Conservation (phyloP, 2,113 vertebrate species). For the Melanerpes formicivorus region DNA sequence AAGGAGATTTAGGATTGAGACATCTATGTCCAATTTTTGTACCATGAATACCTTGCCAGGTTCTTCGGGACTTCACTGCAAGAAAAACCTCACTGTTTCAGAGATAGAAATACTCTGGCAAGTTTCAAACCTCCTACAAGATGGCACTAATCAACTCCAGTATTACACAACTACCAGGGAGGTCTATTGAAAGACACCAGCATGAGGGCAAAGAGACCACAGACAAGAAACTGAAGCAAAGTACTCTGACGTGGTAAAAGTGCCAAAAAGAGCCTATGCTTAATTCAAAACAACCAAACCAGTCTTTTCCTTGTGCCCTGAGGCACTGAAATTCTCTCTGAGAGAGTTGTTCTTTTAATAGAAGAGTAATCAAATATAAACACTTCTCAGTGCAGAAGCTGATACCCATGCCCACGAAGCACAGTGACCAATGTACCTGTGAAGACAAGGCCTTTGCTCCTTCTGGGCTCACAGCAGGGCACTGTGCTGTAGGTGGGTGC, state of each 20-base stretch:
- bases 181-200: neutral
- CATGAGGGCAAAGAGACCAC: rapidly evolving
- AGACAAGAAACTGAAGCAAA: neutral
- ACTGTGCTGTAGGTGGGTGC: neutral
- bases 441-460: neutral
- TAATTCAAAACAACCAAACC: neutral
- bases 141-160: neutral
- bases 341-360: neutral
- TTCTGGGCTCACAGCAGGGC: neutral
- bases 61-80: neutral
- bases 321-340: neutral
- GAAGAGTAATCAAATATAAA: neutral
- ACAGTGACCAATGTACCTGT: rapidly evolving
- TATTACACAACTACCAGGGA: neutral
- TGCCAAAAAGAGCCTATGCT: neutral
- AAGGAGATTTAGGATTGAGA: neutral
- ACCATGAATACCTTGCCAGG: neutral
- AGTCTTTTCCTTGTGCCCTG: neutral
- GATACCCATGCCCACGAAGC: rapidly evolving
- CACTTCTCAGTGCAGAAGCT: neutral
- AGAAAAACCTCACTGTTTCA: neutral
- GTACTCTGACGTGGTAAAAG: neutral
- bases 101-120: neutral
- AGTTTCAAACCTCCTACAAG: neutral
- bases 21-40: neutral